phyloP scores from a whole-genome alignment of 1,140 invertebrate species.

The Drosophila quadrilineata region DNA sequence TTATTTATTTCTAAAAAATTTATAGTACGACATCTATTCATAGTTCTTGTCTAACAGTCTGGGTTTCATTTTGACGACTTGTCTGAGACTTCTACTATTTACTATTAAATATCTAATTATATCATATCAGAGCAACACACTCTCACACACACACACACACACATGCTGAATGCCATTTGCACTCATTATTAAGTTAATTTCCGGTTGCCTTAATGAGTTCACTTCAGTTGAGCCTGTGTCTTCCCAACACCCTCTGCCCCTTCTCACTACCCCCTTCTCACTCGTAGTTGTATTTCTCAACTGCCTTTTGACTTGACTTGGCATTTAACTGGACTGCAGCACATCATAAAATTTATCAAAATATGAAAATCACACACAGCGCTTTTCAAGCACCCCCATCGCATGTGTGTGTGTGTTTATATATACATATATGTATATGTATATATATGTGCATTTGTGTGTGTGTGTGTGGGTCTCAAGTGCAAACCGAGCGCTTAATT shows the following conservation, averaged over 20 bases:
- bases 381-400: constrained; percentile 8
- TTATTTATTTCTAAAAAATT: no score
- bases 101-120: no score
- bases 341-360: constrained; percentile 74
- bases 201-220: constrained; percentile 47
- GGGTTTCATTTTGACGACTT: no score
- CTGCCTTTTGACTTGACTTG: constrained; percentile 30
- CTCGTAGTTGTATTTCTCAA: constrained; percentile 34
- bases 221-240: no score
- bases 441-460: no score
- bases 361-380: constrained; percentile 63
- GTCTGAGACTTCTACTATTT: no score
- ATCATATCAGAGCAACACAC: no score
- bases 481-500: constrained; percentile 67
- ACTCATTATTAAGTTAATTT: constrained; percentile 68
- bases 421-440: no score
- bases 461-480: constrained; percentile 34
- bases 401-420: neutral
- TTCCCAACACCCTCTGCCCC: no score
- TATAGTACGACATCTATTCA: no score
- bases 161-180: constrained; percentile 19
- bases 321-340: constrained; percentile 28
- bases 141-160: neutral
- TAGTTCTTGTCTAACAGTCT: no score
- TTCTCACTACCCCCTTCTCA: no score